Evolutionary conservation across 2,113 vertebrate species (phyloP).

Genomic region (Galbula dea): DNA sequence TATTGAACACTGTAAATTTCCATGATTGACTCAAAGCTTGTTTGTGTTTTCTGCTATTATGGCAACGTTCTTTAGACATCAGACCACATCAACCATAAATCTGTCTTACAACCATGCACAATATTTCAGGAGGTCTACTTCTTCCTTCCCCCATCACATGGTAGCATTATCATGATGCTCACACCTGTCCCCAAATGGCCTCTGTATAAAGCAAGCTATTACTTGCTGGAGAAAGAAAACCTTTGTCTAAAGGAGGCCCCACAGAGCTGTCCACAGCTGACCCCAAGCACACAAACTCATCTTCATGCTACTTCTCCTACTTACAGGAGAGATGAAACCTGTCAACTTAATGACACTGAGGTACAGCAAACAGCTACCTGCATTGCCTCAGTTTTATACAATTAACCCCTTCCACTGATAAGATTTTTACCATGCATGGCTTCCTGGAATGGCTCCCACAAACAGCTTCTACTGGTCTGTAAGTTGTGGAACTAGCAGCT

Average conservation of each 20-base stretch:
- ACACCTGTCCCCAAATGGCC: background rate
- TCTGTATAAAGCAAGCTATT: background rate
- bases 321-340: background rate
- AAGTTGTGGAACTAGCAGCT: background rate
- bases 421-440: background rate
- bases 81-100: background rate
- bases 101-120: background rate
- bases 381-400: too few relatives aligned
- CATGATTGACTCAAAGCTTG: background rate
- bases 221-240: background rate
- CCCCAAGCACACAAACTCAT: background rate
- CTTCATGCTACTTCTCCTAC: background rate
- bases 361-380: background rate
- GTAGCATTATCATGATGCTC: background rate
- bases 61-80: background rate
- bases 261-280: background rate
- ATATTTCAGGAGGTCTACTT: background rate
- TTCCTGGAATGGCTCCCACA: background rate
- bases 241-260: background rate
- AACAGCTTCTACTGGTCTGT: background rate
- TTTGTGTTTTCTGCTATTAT: accelerated
- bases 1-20: background rate
- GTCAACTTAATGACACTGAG: background rate
- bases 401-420: background rate
- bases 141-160: background rate